phyloP scores from a whole-genome alignment of 2,888 invertebrate species.

The Cosmia trapezina region DNA sequence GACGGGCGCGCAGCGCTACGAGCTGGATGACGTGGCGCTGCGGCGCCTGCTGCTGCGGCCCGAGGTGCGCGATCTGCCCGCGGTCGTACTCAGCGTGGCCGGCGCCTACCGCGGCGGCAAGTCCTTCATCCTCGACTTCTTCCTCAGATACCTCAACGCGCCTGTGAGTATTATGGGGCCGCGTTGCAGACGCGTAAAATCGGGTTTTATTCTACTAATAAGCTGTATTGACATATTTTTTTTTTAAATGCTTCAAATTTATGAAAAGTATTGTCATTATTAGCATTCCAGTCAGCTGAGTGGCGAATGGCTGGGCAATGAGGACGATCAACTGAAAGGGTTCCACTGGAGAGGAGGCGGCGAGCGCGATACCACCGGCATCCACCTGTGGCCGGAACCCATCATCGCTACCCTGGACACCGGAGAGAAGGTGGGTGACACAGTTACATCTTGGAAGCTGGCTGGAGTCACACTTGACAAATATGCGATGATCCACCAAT shows the following conservation, averaged over 20 bases:
- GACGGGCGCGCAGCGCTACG: conserved; percentile 48
- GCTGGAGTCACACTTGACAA: background rate
- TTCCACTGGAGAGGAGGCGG: conserved; percentile 98
- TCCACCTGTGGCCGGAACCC: conserved; percentile 97
- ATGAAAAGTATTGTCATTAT: background rate
- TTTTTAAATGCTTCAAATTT: background rate
- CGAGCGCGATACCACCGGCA: conserved; percentile 97
- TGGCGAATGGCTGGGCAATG: conserved; percentile 92
- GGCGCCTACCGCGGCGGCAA: conserved; percentile 75
- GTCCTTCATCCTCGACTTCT: conserved; percentile 75
- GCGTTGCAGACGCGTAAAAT: background rate
- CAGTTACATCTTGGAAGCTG: background rate
- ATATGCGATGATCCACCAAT: background rate
- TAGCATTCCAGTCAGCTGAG: conserved; percentile 62
- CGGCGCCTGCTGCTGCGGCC: conserved; percentile 55
- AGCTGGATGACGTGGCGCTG: conserved; percentile 63
- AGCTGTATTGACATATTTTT: too few relatives aligned
- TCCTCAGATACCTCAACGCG: conserved; percentile 71
- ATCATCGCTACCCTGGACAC: conserved; percentile 92
- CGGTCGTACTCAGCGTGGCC: conserved; percentile 73
- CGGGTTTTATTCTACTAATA: background rate
- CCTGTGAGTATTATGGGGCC: conserved; percentile 61
- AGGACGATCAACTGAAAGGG: conserved; percentile 93
- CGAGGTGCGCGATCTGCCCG: conserved; percentile 67
- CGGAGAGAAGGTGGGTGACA: conserved; percentile 62